Evolutionary conservation across 2,888 invertebrate species (phyloP), one percentile per base, ranked within the genome.

Genomic region (Parnassius mnemosyne): DNA sequence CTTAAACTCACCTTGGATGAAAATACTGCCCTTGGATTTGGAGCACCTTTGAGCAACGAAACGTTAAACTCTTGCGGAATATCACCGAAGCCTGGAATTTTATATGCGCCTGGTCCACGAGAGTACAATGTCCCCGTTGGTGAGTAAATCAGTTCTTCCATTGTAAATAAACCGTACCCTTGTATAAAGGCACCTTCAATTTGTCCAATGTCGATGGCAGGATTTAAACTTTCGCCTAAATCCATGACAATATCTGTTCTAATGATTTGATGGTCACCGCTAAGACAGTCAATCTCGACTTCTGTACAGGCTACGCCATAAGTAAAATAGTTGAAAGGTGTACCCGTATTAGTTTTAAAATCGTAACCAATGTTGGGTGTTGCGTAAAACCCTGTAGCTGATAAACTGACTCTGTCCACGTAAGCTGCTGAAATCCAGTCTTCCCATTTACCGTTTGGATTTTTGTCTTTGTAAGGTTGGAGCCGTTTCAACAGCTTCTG

Each of bases 241-340:
- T 99, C 99, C 98, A 99, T 98, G 0, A 99, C 98, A 71, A 99
- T 98, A 76, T 99, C 98, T 0, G 97, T 96, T 75, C 96, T 93
- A 46, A 97, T 83, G 1, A 98, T 95, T 89, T 95, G 94, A 84
- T 98, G 98, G 78, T 98, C 98, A 9, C 98, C 98, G 34, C 98
- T 98, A 1, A 98, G 92, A 72, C 97, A 97, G 84, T 98, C 98
- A 34, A 98, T 95, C 92, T 98, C 98, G 1, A 98, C 98, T 81
- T 97, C 96, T 0, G 96, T 94, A 70, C 96, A 95, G 9, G 96
- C 97, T 0, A 94, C 96, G 0, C 98, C 98, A 78, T 93, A 97
- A 0, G 97, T 96, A 75, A 93, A 98, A 78, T 99, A 99, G 76
- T 94, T 95, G 76, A 96, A 98, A 3, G 95, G 92, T 58, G 87